Percentiles rank a stretch among this genome's conserved stretches.
phyloP scores from a whole-genome alignment of 2,113 vertebrate genomes.

The Puffinus mauretanicus region DNA sequence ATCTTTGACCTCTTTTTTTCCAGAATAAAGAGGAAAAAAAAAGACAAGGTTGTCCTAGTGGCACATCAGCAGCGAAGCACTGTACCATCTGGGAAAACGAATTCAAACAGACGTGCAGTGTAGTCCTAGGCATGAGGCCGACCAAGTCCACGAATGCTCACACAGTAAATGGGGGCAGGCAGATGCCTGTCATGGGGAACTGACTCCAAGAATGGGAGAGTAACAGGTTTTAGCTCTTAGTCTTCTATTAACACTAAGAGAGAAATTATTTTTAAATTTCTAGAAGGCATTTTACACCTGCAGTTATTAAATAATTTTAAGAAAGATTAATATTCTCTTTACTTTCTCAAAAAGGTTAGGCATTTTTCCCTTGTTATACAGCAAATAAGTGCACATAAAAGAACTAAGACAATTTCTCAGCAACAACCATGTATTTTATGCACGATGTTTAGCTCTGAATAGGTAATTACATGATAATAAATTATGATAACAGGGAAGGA shows the following conservation, averaged over 20 bases:
- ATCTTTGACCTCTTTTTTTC: background rate
- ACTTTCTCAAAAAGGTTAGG: background rate
- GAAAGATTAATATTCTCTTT: background rate
- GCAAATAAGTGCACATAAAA: background rate
- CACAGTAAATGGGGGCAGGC: background rate
- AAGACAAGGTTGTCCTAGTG: background rate
- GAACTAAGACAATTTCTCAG: background rate
- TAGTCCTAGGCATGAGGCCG: rapidly evolving
- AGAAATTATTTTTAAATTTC: background rate
- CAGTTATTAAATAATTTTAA: background rate
- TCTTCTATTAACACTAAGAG: background rate
- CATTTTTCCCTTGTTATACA: background rate
- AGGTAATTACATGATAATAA: background rate
- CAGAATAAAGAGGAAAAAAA: background rate
- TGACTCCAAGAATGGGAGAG: background rate
- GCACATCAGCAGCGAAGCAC: background rate
- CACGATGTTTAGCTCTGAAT: background rate
- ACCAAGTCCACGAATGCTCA: background rate
- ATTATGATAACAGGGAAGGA: background rate
- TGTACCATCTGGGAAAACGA: background rate
- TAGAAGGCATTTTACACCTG: background rate
- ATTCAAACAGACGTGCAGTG: background rate
- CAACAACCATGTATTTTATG: no score
- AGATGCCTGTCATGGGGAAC: background rate
- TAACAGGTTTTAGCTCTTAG: background rate